Percentiles rank a stretch among this genome's conserved stretches.
phyloP scores from a whole-genome alignment of 2,888 invertebrate genomes.

The Tetanocera ferruginea region DNA sequence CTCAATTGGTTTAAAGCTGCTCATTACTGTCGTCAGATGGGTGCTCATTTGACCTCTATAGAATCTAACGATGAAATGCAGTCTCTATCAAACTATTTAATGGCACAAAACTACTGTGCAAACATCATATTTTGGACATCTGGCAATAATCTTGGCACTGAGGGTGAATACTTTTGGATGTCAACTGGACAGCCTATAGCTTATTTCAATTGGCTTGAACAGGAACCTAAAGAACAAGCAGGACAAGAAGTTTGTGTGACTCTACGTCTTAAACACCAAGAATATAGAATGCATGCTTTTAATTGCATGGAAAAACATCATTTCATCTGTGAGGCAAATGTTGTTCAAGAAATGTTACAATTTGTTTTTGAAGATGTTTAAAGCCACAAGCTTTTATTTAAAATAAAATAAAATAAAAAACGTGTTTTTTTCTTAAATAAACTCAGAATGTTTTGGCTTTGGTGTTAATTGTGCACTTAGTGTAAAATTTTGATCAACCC shows the following conservation, averaged over 20 bases:
- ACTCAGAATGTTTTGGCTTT: too few relatives aligned
- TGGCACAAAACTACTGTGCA: not conserved
- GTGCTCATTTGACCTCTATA: not conserved
- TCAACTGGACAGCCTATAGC: not conserved
- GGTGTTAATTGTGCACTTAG: too few relatives aligned
- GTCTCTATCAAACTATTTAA: not conserved
- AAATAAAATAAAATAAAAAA: too few relatives aligned
- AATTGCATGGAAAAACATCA: too few relatives aligned
- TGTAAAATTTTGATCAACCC: too few relatives aligned
- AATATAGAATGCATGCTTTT: too few relatives aligned
- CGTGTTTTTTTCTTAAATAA: too few relatives aligned
- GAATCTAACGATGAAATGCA: not conserved
- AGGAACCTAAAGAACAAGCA: not conserved
- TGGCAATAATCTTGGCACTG: not conserved
- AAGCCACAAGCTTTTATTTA: too few relatives aligned
- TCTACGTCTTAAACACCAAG: too few relatives aligned
- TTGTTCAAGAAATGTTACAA: too few relatives aligned
- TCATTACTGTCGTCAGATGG: not conserved
- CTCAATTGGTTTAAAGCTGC: not conserved
- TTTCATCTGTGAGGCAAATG: too few relatives aligned
- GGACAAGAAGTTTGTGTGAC: not conserved
- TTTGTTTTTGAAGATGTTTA: too few relatives aligned
- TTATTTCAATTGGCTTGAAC: not conserved
- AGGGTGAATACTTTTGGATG: not conserved
- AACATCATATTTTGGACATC: not conserved